Evolutionary conservation across 2,888 invertebrate species (phyloP), one percentile per base, ranked within the genome.

Genomic region (Tetragonisca angustula): DNA sequence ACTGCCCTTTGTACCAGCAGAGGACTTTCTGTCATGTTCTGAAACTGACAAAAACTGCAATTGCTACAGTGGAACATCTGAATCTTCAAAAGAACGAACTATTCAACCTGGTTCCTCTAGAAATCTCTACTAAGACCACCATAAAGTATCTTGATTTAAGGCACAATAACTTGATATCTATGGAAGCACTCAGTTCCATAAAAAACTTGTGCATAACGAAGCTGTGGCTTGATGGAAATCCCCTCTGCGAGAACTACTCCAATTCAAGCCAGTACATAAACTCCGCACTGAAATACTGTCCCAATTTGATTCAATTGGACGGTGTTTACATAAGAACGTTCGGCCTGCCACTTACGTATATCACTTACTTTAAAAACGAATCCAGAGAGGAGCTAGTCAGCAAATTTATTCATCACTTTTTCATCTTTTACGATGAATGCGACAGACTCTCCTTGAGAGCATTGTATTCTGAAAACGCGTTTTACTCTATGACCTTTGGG

Each of bases 181-280:
- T 92, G 82, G 90, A 91, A 6, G 56, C 75, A 5, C 82, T 96
- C 0, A 76, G 87, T 0, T 93, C 94, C 15, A 90, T 95, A 1
- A 92, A 91, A 61, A 88, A 93, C 0, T 84, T 96, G 70, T 91
- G 94, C 0, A 91, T 97, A 2, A 92, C 92, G 4, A 95, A 95
- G 65, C 90, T 97, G 15, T 94, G 93, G 85, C 92, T 98, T 52
- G 97, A 97, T 90, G 96, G 96, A 0, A 98, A 97, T 94, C 97
- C 97, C 0, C 89, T 97, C 0, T 97, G 97, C 91, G 95, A 95
- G 74, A 96, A 96, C 89, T 97, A 96, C 90, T 95, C 94, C 0
- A 96, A 96, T 75, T 95, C 96, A 0, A 93, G 94, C 0, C 94
- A 95, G 5, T 98, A 97, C 91, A 94, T 97, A 21, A 95, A 95